Evolutionary conservation across 2,888 invertebrate genomes (phyloP).

Genomic region (Aphelenchoides bicaudatus): DNA sequence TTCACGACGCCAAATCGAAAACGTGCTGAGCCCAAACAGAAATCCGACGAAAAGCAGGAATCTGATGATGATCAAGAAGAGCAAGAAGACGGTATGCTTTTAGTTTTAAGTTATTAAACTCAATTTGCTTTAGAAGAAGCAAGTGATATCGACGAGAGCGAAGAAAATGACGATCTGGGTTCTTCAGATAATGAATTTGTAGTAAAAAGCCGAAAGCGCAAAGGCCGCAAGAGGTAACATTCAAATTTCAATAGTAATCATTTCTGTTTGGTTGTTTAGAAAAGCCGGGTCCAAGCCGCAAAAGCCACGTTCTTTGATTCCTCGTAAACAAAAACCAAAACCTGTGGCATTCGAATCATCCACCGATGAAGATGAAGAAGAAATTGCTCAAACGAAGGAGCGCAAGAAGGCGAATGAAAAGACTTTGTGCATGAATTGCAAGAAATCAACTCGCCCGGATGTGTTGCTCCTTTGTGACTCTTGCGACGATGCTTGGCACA

Average conservation of each 20-base stretch:
- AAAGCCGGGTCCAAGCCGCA: not conserved
- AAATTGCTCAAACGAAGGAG: conserved; percentile 61
- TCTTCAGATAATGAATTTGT: conserved; percentile 46
- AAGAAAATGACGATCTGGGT: conserved; percentile 62
- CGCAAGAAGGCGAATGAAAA: conserved; percentile 65
- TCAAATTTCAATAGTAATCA: not conserved
- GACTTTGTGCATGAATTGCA: conserved; percentile 83
- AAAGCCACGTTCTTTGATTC: not conserved
- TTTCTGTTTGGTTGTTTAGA: not conserved
- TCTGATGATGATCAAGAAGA: conserved; percentile 62
- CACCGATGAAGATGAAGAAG: conserved; percentile 39
- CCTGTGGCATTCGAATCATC: conserved; percentile 31
- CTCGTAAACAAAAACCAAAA: conserved; percentile 11
- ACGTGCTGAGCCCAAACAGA: conserved; percentile 24
- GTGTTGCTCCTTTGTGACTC: conserved; percentile 92
- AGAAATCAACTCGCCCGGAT: conserved; percentile 86
- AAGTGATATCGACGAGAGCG: conserved; percentile 65
- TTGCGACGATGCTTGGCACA: conserved; percentile 94
- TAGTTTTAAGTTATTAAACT: too few species aligned
- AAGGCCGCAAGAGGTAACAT: conserved; percentile 13
- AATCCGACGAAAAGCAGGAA: conserved; percentile 31
- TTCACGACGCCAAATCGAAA: conserved; percentile 28
- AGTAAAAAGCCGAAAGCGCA: conserved; percentile 19
- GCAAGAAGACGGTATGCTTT: too few species aligned
- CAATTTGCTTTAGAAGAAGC: too few species aligned